Percentiles rank a stretch among this genome's conserved stretches.
Conservation (phyloP, 2,888 invertebrate genomes). For the Glyphotaelius pellucidus region DNA sequence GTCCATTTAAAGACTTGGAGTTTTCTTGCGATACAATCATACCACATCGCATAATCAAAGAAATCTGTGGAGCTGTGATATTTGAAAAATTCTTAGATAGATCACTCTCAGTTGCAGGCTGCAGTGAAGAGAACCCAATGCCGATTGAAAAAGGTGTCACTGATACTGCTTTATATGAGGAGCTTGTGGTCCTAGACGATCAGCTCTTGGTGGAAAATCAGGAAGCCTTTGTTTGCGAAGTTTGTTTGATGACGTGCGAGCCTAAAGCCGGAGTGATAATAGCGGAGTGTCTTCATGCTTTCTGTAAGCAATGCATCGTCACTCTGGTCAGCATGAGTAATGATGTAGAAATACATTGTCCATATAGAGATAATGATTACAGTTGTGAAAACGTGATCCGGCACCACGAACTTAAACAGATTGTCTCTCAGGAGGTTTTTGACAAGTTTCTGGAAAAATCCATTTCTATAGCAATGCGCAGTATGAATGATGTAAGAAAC, state of each 20-base stretch:
- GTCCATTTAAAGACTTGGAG: not conserved
- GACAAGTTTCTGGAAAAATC: slow-evolving; percentile 84
- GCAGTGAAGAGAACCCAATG: not conserved
- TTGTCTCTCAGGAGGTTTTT: slow-evolving; percentile 80
- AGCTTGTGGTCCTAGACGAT: not conserved
- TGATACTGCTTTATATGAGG: not conserved
- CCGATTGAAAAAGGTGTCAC: not conserved
- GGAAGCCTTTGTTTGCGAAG: not conserved
- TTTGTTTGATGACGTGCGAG: not conserved
- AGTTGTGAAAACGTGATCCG: slow-evolving; percentile 83
- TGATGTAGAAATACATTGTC: slow-evolving; percentile 80
- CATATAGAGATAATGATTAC: slow-evolving; percentile 83
- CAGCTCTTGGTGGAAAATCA: not conserved
- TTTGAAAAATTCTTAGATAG: not conserved
- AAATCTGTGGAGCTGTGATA: not conserved
- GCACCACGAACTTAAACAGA: slow-evolving; percentile 85
- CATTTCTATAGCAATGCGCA: slow-evolving; percentile 69
- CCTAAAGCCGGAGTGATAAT: not conserved
- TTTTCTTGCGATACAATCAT: not conserved
- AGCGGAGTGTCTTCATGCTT: not conserved
- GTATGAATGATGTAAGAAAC: not conserved
- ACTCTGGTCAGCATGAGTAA: not conserved
- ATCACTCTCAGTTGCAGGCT: not conserved
- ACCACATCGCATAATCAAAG: not conserved
- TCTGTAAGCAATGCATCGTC: not conserved